These are phyloP conservation scores for Macropis europaea DNA, from an alignment of 2,888 invertebrate genomes.

Conservation along the genomic window DNA sequence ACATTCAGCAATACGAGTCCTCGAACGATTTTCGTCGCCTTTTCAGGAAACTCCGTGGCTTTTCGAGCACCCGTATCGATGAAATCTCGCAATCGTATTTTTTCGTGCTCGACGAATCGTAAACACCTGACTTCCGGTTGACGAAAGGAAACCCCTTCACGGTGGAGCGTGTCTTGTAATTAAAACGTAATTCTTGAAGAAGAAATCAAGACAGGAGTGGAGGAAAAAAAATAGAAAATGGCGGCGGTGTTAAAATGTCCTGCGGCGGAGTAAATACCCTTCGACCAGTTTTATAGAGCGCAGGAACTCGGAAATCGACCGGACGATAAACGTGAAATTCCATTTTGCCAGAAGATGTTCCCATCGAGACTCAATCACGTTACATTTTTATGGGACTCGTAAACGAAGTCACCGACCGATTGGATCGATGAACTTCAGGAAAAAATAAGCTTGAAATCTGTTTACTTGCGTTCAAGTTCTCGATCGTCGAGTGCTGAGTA, in stretches of 20 bases:
- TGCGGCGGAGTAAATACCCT: constrained; percentile 22
- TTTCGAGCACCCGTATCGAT: background rate
- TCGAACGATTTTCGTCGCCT: constrained; percentile 18
- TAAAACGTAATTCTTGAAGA: constrained; percentile 20
- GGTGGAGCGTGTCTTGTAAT: constrained; percentile 3
- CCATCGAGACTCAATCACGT: constrained; percentile 1
- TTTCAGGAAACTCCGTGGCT: background rate
- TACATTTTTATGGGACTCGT: constrained; percentile 25
- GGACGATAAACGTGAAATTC: constrained; percentile 19
- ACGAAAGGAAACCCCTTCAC: constrained; percentile 9
- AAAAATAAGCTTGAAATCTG: no score
- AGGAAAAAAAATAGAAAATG: background rate
- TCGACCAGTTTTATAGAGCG: constrained; percentile 4
- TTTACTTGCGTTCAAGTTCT: no score
- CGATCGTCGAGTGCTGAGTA: background rate
- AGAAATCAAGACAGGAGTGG: background rate
- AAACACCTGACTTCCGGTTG: constrained; percentile 6
- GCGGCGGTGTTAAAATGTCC: constrained; percentile 11
- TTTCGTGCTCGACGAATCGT: background rate
- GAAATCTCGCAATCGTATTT: constrained; percentile 26
- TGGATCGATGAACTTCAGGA: no score
- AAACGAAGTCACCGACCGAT: no score
- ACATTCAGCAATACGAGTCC: constrained; percentile 19
- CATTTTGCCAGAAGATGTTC: background rate
- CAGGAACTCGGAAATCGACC: background rate